Evolutionary conservation across 2,888 invertebrate species (phyloP), one percentile per base, ranked within the genome.

Genomic region (Amphimallon solstitiale): DNA sequence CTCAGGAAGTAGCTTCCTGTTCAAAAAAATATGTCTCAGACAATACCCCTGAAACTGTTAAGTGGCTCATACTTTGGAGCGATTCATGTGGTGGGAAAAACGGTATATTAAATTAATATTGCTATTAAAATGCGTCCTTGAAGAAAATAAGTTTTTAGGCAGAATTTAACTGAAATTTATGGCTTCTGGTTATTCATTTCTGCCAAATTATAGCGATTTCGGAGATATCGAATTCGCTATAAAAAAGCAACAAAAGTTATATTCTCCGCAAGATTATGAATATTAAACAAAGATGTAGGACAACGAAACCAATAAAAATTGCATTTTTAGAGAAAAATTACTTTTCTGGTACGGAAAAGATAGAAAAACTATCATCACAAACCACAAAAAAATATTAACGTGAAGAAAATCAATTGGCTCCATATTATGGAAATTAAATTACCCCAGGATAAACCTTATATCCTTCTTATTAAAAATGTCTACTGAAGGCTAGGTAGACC

Each of bases 1-100:
- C n/a, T n/a, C 74, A 75, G 59, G 76, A 76, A 61, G 68, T 77
- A 19, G 71, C 69, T 3, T 72, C 73, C 14, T 75, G 73, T 64
- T 40, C 74, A 15, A 61, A 67, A 40, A 66, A 75, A 37, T n/a
- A n/a, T n/a, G n/a, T n/a, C n/a, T n/a, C n/a, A 66, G 69, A 12
- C 51, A 63, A 3, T 45, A 61, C 35, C 10, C 62, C 3, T 7
- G n/a, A 52, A 21, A 14, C 19, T 17, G 35, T 29, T 46, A 46
- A 15, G 59, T 70, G 65, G 12, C 54, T 73, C 12, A 71, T 72
- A 37, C 15, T 74, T 17, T 73, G 71, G 69, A 68, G 70, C 14
- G 69, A 72, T 59, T 63, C 51, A 7, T 66, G 66, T 34, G 65
- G 65, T 2, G 61, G 65, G 14, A 60, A 65, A 34, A 65, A 61